Evolutionary conservation across 2,113 vertebrate genomes (phyloP).

Genomic region (Balaeniceps rex): DNA sequence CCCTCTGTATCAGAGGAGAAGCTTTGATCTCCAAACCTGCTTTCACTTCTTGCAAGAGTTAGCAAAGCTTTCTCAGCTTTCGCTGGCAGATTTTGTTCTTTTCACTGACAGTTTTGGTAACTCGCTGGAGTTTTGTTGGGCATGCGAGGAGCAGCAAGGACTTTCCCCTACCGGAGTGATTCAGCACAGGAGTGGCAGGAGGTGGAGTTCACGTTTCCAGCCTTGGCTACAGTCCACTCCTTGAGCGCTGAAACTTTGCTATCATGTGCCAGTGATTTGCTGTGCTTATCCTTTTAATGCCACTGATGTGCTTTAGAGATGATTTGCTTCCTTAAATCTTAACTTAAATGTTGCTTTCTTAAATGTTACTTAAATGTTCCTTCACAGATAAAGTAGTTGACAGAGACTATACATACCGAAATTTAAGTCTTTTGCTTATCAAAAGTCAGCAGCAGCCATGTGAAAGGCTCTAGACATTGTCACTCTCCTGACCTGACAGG

Average conservation of each 20-base stretch:
- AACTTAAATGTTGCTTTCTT: background rate
- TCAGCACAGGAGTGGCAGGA: slow-evolving; percentile 34
- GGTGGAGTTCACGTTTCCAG: slow-evolving; percentile 15
- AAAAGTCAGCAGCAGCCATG: background rate
- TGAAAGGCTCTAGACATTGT: background rate
- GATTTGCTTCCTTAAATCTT: background rate
- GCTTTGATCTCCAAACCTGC: background rate
- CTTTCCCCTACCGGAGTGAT: background rate
- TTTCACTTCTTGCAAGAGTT: background rate
- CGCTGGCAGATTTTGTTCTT: background rate
- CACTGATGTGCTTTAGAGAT: background rate
- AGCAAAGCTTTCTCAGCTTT: background rate
- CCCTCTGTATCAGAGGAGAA: background rate
- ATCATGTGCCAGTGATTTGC: background rate
- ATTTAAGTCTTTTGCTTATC: slow-evolving; percentile 24
- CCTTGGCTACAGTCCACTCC: background rate
- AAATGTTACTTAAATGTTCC: slow-evolving; percentile 6
- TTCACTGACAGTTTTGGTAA: background rate
- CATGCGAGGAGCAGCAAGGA: background rate
- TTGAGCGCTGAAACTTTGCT: background rate
- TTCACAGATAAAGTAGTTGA: slow-evolving; percentile 17
- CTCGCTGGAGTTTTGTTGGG: background rate
- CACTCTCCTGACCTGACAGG: background rate
- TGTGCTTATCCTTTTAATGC: background rate
- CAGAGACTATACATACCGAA: background rate